Percentiles rank a stretch among this genome's conserved stretches.
phyloP scores from a whole-genome alignment of 35 echinoderm and acorn worm genomes.

The Diadema setosum region DNA sequence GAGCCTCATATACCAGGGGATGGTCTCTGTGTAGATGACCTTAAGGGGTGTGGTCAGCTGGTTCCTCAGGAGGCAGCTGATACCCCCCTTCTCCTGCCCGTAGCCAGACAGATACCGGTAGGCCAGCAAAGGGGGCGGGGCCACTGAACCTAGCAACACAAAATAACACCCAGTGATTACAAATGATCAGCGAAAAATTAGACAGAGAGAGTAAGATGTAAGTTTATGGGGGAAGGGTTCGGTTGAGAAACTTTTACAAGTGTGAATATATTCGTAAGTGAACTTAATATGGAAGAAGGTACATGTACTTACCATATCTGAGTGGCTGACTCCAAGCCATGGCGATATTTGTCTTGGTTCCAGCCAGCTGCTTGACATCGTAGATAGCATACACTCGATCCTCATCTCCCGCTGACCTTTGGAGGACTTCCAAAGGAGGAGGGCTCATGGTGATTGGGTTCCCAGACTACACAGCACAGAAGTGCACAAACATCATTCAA shows the following conservation, averaged over 20 bases:
- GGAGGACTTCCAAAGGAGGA: conserved; percentile 13
- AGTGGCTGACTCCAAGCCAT: conserved; percentile 43
- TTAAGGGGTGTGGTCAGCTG: conserved; percentile 24
- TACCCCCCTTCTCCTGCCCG: conserved; percentile 87
- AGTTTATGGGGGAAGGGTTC: background rate
- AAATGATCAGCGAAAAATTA: background rate
- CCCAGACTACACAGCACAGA: background rate
- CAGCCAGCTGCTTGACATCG: conserved; percentile 28
- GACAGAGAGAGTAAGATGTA: background rate
- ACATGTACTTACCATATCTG: conserved; percentile 50
- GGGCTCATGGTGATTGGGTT: conserved; percentile 32
- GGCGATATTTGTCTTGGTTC: conserved; percentile 1
- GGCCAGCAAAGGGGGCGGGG: conserved; percentile 62
- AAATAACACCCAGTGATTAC: background rate
- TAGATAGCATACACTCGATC: conserved; percentile 31
- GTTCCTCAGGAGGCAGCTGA: conserved; percentile 75
- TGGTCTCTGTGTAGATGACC: conserved; percentile 78
- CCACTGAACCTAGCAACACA: background rate
- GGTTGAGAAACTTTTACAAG: no score
- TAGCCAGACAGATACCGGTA: conserved; percentile 74
- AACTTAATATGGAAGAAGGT: background rate
- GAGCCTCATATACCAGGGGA: conserved; percentile 88
- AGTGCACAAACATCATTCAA: no score
- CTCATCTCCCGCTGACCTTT: background rate
- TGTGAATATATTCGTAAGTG: no score